Base-by-base conservation (phyloP, 1,140 invertebrate genomes). In the Centruroides sculpturatus region DNA sequence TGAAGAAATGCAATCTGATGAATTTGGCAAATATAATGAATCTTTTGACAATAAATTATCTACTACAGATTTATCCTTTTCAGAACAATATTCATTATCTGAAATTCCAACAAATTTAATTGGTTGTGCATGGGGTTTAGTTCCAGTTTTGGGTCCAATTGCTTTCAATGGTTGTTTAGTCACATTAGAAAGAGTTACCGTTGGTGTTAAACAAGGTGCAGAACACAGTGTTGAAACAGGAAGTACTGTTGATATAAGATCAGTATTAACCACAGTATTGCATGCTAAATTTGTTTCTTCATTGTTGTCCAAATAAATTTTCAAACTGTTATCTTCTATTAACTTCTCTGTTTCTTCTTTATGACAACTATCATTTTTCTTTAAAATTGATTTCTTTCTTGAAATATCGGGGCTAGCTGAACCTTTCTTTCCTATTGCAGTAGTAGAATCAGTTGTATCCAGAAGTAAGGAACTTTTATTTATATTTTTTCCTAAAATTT, bases 281-380 rank as follows among this genome's bases (percentile, higher is more conserved):
- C 41, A 41, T 41, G 41, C 41, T 41, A 41, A 41, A 41, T 41
- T 41, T 34, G 23, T 34, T 51, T 51, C 50, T 51, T 51, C 50
- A 13, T n/a, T 13, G 12, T 51, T 51, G 8, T 34, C 50, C 6
- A 8, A 41, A 41, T 41, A 41, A 6, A 8, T 41, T 41, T 41
- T 41, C 5, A 41, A 57, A 62, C 61, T 59, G 41, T 61, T 61
- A 69, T 85, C 83, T 9, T 81, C 78, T 62, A 87, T 83, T 47
- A 89, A 77, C 65, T 86, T 82, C 73, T 88, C 85, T 59, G 83
- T 86, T 73, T 89, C 86, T 35, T 85, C 85, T 71, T 84, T 79
- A 46, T 69, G 65, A 13, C 56, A 75, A 65, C 74, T 78, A 67
- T 86, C 84, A 49, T 83, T 83, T 72, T 84, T 88, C 66, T 41